phyloP scores from a whole-genome alignment of 2,797 vertebrate species.

The Ambastaia sidthimunki region DNA sequence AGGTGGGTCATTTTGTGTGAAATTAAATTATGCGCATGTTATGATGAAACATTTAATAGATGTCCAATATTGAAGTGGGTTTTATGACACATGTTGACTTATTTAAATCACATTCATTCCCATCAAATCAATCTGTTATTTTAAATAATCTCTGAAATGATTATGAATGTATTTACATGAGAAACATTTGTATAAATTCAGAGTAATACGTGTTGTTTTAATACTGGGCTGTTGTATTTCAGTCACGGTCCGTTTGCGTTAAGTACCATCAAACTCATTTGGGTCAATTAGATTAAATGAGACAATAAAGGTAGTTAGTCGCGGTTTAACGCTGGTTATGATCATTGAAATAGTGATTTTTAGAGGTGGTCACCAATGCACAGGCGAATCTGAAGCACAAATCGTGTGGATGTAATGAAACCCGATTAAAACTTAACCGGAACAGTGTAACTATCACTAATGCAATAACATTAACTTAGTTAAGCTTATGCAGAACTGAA shows the following conservation, averaged over 20 bases:
- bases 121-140: neutral
- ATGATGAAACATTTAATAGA: neutral
- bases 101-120: neutral
- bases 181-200: no score
- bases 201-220: neutral
- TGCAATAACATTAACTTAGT: neutral
- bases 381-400: neutral
- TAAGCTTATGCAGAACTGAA: neutral
- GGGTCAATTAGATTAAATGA: neutral
- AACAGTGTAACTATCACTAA: no score
- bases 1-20: no score
- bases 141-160: neutral
- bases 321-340: neutral
- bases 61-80: neutral
- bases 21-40: neutral
- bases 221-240: neutral
- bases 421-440: neutral
- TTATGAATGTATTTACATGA: neutral
- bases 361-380: neutral
- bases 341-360: neutral
- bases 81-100: no score
- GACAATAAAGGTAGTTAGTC: neutral
- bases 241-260: neutral
- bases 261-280: slow-evolving; percentile 14
- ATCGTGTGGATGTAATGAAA: neutral